Evolutionary conservation across 92 coral and sea anemone species (phyloP).

Genomic region (Paramuricea clavata): DNA sequence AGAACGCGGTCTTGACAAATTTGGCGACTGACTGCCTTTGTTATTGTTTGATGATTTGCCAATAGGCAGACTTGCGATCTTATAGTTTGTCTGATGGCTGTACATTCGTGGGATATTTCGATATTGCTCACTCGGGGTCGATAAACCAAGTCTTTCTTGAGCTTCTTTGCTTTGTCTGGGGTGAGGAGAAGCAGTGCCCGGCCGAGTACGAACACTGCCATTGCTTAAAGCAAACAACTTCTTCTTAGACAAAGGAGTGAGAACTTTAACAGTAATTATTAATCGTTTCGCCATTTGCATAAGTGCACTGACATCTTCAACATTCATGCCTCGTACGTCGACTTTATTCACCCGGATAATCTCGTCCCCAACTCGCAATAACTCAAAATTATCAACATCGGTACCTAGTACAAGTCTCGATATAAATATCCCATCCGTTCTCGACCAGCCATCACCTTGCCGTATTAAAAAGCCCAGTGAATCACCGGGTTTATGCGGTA

Average conservation of each 20-base stretch:
- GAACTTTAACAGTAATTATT: conserved; percentile 93
- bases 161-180: not conserved
- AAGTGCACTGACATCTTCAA: conserved; percentile 98
- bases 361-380: conserved; percentile 97
- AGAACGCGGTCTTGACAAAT: conserved; percentile 56
- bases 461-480: conserved; percentile 99
- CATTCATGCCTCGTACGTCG: conserved; percentile 89
- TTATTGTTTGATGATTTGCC: conserved; percentile 88
- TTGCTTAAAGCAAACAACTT: conserved; percentile 78
- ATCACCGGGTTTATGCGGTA: conserved; percentile 96
- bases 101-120: conserved; percentile 56
- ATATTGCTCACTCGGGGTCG: not conserved
- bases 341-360: conserved; percentile 95
- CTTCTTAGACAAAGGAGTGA: conserved; percentile 88
- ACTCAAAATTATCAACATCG: conserved; percentile 96
- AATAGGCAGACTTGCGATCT: conserved; percentile 96
- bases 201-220: conserved; percentile 39
- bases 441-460: conserved; percentile 99
- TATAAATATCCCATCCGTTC: conserved; percentile 94
- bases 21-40: conserved; percentile 39
- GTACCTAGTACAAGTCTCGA: conserved; percentile 98
- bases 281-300: conserved; percentile 99
- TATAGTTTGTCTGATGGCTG: conserved; percentile 92
- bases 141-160: not conserved
- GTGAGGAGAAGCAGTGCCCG: not conserved